Percentiles rank a stretch among this genome's conserved stretches.
These are phyloP conservation scores for Austrolebias charrua DNA, from an alignment of 2,797 vertebrate genomes.

Conservation along the genomic window DNA sequence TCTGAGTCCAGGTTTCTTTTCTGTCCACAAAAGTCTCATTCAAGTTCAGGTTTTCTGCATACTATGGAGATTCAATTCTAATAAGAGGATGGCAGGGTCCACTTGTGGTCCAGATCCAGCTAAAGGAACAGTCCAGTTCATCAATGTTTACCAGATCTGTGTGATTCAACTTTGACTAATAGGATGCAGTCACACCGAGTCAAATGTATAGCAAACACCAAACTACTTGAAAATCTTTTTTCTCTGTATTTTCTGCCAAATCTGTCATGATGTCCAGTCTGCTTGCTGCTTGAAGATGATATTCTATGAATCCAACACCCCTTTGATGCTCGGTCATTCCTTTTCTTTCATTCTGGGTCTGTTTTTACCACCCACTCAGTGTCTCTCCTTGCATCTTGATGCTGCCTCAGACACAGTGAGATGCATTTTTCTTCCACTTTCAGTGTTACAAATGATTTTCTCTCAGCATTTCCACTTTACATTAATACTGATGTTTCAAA, in stretches of 20 bases:
- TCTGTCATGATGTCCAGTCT: constrained; percentile 15
- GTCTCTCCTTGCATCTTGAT: constrained; percentile 20
- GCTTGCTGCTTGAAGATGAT: constrained; percentile 36
- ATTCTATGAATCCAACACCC: constrained; percentile 20
- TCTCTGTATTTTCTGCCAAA: constrained; percentile 4
- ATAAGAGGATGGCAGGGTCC: constrained; percentile 20
- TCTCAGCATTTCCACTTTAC: constrained; percentile 2
- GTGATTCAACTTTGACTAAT: constrained; percentile 34
- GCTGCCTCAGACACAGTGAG: constrained; percentile 19
- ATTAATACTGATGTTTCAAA: constrained; percentile 10
- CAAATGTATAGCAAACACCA: constrained; percentile 26
- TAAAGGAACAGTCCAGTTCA: constrained; percentile 14
- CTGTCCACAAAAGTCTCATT: constrained; percentile 8
- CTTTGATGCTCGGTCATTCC: constrained; percentile 10
- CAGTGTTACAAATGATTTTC: constrained; percentile 1
- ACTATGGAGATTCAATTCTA: constrained; percentile 9
- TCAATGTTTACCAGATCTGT: constrained; percentile 18
- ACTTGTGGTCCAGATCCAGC: constrained; percentile 29
- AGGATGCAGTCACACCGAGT: constrained; percentile 17
- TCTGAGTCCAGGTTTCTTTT: constrained; percentile 22
- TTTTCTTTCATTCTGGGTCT: constrained; percentile 3
- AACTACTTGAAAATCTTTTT: background rate
- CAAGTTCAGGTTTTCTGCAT: constrained; percentile 19
- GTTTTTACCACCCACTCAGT: constrained; percentile 8
- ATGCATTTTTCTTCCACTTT: constrained; percentile 26